Percentiles rank a stretch among this genome's conserved stretches.
Evolutionary conservation across 2,113 vertebrate genomes (phyloP).

Genomic region (Tretioscincus oriximinensis): DNA sequence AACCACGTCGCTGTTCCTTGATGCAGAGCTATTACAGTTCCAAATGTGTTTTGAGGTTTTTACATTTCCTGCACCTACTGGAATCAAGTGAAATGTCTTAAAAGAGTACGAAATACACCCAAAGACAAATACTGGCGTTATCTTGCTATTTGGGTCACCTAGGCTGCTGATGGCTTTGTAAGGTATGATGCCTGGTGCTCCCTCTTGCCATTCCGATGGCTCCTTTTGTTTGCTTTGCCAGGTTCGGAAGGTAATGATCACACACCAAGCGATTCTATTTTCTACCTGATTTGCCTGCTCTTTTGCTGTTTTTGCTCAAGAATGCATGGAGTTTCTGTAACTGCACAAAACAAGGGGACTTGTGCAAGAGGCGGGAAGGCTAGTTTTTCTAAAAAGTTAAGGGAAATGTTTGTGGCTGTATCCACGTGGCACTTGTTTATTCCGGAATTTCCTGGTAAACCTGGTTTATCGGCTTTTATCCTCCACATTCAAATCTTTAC

Average conservation of each 20-base stretch:
- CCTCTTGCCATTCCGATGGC: not conserved
- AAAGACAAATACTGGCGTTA: not conserved
- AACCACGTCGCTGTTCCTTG: not conserved
- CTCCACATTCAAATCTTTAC: too few species aligned
- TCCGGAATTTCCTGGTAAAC: too few species aligned
- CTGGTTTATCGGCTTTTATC: too few species aligned
- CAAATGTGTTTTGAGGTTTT: not conserved
- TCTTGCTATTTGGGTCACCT: not conserved
- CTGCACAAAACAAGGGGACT: not conserved
- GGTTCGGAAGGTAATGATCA: not conserved
- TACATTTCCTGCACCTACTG: not conserved
- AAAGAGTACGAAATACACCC: not conserved
- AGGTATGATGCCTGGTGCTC: not conserved
- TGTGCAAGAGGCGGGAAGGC: too few species aligned
- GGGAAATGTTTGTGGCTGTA: not conserved
- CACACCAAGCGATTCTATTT: conserved; percentile 9
- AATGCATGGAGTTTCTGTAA: not conserved
- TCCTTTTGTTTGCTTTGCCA: not conserved
- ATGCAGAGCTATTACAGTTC: not conserved
- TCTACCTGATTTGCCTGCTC: not conserved
- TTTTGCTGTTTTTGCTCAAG: conserved; percentile 14
- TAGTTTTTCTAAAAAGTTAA: not conserved
- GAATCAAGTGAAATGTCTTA: not conserved
- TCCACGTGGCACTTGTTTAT: too few species aligned
- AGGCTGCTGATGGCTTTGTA: not conserved